Conservation (phyloP, 2,113 vertebrate genomes). For the Cephalopholis sonnerati region DNA sequence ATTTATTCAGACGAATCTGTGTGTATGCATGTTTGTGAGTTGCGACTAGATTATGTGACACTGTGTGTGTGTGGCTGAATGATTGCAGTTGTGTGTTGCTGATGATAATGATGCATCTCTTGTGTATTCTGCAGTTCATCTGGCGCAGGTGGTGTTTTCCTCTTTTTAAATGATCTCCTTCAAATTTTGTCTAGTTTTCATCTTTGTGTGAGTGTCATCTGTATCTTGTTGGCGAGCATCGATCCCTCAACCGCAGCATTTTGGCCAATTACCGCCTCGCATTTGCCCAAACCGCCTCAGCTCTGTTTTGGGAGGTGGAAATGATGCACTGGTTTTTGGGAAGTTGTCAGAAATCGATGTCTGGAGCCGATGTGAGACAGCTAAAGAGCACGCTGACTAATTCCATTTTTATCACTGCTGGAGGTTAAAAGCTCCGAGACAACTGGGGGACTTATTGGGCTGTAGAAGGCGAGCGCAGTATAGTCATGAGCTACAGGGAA, state of each 20-base stretch:
- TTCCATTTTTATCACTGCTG: not conserved
- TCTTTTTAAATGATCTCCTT: not conserved
- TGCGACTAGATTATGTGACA: not conserved
- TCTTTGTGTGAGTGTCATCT: not conserved
- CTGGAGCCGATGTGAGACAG: not conserved
- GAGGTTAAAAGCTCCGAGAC: not conserved
- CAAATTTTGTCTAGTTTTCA: not conserved
- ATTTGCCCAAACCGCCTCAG: no score
- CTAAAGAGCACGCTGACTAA: not conserved
- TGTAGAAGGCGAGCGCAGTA: not conserved
- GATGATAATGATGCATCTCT: slow-evolving; percentile 33
- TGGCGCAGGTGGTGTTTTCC: slow-evolving; percentile 21
- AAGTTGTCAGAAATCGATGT: not conserved
- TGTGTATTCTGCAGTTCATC: slow-evolving; percentile 11
- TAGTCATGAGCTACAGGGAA: not conserved
- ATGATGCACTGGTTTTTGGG: not conserved
- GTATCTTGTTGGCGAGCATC: no score
- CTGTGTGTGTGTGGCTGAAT: slow-evolving; percentile 20
- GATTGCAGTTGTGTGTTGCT: not conserved
- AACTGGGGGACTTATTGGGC: not conserved
- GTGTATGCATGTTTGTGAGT: slow-evolving; percentile 6
- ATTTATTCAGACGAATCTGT: slow-evolving; percentile 5
- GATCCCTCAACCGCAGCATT: not conserved
- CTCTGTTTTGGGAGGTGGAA: not conserved
- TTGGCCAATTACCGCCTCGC: not conserved